A percentile compares a stretch with the other conserved stretches of the same genome.
phyloP scores from a whole-genome alignment of 2,113 vertebrate species.

The Antidorcas marsupialis region DNA sequence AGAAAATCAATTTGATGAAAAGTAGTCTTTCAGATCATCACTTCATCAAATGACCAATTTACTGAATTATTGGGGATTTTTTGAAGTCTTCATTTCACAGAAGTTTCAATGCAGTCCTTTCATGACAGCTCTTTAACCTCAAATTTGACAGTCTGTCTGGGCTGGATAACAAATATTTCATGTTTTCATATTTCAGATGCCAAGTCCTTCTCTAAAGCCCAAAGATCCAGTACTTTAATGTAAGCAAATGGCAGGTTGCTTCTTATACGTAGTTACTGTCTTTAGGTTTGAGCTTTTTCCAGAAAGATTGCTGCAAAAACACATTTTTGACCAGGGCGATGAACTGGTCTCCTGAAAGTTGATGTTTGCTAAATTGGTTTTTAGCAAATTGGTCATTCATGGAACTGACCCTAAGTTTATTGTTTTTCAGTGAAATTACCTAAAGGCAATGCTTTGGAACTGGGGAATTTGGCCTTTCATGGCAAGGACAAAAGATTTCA shows the following conservation, averaged over 20 bases:
- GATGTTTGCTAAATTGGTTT: constrained; percentile 7
- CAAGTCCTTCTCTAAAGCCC: background rate
- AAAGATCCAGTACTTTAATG: background rate
- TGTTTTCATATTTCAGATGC: background rate
- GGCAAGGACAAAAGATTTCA: background rate
- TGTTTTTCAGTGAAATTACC: constrained; percentile 8
- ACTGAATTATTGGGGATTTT: background rate
- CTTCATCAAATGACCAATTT: constrained; percentile 38
- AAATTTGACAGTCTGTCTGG: background rate
- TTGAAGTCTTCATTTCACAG: constrained; percentile 32
- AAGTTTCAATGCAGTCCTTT: background rate
- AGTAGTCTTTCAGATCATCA: constrained; percentile 25
- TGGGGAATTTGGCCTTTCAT: background rate
- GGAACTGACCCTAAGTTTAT: background rate
- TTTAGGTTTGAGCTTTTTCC: background rate
- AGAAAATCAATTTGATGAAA: constrained; percentile 50
- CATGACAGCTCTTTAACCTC: background rate
- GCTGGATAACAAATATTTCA: background rate
- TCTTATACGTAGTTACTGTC: background rate
- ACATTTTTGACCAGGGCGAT: background rate
- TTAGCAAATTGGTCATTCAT: background rate
- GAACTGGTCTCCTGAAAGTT: background rate
- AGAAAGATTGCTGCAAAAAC: background rate
- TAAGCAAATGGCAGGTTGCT: background rate
- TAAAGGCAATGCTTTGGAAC: background rate